Evolutionary conservation across 2,113 vertebrate species (phyloP), one percentile per base, ranked within the genome.

Genomic region (Lutjanus erythropterus): DNA sequence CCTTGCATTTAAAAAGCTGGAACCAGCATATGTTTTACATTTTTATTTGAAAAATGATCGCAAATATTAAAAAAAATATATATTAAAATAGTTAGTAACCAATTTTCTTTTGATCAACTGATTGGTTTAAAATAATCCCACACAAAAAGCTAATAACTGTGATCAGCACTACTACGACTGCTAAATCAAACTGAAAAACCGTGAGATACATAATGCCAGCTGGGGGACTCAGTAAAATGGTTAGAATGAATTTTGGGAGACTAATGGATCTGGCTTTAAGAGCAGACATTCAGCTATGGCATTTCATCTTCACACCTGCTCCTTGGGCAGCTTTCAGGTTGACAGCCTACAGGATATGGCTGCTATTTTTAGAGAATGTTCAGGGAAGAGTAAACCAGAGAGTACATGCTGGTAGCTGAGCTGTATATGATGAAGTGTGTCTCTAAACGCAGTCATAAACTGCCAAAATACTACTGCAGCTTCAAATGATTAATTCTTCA

Each of bases 261-360:
- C 53, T 15, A 59, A 70, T 27, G 78, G 18, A 37, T 83, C n/a
- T 41, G 55, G 25, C 31, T 79, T 74, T 64, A 46, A 78, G 44
- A 71, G 68, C 66, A 53, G 44, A 75, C 75, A 81, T 86, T 79
- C n/a, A 91, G 79, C 84, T 68, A 58, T 90, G 88, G 83, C 70
- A 80, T 89, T 89, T 90, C 84, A 90, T 86, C 88, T 83, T 73
- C 82, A 88, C 89, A 91, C 90, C 78, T 88, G 87, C 74, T 91
- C 53, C 78, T 78, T 80, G 59, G 70, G 75, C 42, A 71, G 42
- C 88, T 85, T 86, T 84, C 52, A 91, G 83, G 87, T 85, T 80
- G 81, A 80, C 71, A 68, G 83, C 74, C 50, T 58, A 78, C 65
- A 84, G 69, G 70, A 90, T 81, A 85, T 19, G 52, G 81, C 35